These are phyloP conservation scores for Coluber constrictor DNA, from an alignment of 2,797 vertebrate genomes.

Conservation along the genomic window DNA sequence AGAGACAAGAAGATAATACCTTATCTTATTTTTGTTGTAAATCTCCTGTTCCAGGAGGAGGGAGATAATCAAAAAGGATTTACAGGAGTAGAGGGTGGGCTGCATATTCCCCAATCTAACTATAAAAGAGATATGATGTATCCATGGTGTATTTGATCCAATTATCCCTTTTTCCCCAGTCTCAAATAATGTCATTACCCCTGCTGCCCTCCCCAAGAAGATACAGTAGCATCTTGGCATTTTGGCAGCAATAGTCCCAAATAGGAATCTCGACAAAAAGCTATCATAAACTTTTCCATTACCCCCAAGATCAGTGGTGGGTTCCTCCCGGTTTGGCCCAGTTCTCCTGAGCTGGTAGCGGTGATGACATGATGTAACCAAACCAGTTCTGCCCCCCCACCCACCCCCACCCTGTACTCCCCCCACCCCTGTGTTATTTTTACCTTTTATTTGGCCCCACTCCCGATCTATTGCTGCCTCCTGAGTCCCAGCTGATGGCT, in stretches of 20 bases:
- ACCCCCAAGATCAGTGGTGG: neutral
- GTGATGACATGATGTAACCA: no score
- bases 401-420: no score
- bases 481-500: no score
- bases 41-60: neutral
- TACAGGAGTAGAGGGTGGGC: neutral
- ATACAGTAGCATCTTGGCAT: neutral
- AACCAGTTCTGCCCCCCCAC: no score
- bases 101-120: neutral
- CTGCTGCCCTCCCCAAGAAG: neutral
- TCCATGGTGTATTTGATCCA: neutral
- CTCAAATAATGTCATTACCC: neutral
- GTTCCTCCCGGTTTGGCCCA: no score
- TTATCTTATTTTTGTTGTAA: neutral
- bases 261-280: neutral
- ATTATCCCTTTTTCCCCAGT: neutral
- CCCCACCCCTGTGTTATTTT: no score
- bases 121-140: neutral
- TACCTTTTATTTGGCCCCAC: no score
- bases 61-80: neutral
- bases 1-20: neutral
- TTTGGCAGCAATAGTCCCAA: neutral
- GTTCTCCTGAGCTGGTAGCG: no score
- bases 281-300: neutral
- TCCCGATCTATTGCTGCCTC: no score